Conservation (phyloP, 2,888 invertebrate genomes). For the Cerastis rubricosa region DNA sequence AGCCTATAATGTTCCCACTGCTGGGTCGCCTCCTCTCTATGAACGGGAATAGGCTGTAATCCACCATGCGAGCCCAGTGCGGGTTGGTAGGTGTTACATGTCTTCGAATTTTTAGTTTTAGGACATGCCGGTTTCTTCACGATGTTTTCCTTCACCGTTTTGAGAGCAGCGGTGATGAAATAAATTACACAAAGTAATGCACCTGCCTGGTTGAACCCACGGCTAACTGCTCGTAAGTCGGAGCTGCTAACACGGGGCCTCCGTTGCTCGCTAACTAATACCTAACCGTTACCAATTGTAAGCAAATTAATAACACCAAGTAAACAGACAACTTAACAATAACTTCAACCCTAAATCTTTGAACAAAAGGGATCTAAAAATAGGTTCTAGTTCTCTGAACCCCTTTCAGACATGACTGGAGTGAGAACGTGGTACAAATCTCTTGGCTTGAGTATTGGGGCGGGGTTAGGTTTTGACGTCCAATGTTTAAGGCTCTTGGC, state of each 20-base stretch:
- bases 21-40: too few species aligned
- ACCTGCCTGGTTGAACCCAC: background rate
- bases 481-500: conserved; percentile 30
- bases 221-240: background rate
- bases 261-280: background rate
- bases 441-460: conserved; percentile 30
- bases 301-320: background rate
- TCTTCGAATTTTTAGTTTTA: too few species aligned
- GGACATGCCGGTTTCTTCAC: too few species aligned
- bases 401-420: conserved; percentile 42
- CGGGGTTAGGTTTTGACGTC: conserved; percentile 28
- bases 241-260: background rate
- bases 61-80: too few species aligned
- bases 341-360: conserved; percentile 16
- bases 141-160: too few species aligned
- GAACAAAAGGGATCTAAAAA: conserved; percentile 28
- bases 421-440: conserved; percentile 46
- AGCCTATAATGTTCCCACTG: too few species aligned
- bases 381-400: conserved; percentile 19
- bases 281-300: background rate
- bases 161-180: too few species aligned
- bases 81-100: too few species aligned
- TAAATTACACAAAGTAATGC: too few species aligned
- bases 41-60: too few species aligned
- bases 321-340: conserved; percentile 4